Evolutionary conservation across 1,140 invertebrate genomes (phyloP).

Genomic region (Ceratitis capitata): DNA sequence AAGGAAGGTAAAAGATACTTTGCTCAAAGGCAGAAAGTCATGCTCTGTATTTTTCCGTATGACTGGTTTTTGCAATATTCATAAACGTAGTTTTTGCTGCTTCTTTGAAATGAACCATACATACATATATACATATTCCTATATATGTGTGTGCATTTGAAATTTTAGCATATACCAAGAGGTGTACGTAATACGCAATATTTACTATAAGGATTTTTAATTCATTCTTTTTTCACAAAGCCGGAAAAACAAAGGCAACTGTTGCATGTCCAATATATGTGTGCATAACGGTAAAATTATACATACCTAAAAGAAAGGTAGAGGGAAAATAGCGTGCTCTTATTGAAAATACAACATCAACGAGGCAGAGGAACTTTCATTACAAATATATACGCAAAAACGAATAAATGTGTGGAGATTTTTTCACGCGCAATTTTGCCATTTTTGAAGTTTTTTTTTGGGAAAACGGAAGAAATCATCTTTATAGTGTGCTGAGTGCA

Average conservation of each 20-base stretch:
- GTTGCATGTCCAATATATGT: neutral
- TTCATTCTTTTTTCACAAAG: neutral
- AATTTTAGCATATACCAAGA: too few relatives aligned
- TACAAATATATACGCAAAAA: neutral
- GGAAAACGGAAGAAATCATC: neutral
- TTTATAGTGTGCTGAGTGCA: too few relatives aligned
- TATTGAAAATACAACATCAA: too few relatives aligned
- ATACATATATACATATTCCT: neutral
- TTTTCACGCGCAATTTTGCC: neutral
- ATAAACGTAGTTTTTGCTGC: neutral
- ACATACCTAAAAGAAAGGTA: neutral
- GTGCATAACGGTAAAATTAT: neutral
- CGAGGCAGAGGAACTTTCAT: neutral
- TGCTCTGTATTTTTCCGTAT: neutral
- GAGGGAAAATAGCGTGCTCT: too few relatives aligned
- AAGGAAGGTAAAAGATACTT: neutral
- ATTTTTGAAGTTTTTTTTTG: neutral
- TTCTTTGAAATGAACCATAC: neutral
- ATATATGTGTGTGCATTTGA: neutral
- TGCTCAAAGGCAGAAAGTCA: neutral
- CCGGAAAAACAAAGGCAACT: neutral
- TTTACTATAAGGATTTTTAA: neutral
- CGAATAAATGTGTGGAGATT: too few relatives aligned
- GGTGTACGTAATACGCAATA: neutral
- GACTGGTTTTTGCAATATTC: neutral